A percentile compares a stretch with the other conserved stretches of the same genome.
Conservation (phyloP, 2,113 vertebrate genomes). For the Phodopus roborovskii region DNA sequence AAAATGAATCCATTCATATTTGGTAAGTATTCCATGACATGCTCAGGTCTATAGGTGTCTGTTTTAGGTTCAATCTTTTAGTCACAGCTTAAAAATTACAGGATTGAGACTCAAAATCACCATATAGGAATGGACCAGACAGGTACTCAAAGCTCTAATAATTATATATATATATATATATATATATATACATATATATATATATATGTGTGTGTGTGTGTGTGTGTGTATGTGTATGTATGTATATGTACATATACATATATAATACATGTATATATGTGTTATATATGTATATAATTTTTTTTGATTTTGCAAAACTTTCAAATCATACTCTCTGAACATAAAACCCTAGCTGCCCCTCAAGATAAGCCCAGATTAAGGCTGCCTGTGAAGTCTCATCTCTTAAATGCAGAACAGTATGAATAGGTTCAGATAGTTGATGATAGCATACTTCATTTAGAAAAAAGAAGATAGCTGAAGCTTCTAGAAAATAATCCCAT, state of each 20-base stretch:
- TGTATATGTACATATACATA: too few species aligned
- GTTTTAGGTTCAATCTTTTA: slow-evolving; percentile 9
- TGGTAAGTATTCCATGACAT: slow-evolving; percentile 18
- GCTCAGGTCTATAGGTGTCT: neutral
- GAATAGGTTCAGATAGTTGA: neutral
- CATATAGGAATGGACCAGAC: neutral
- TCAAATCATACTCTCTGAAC: slow-evolving; percentile 41
- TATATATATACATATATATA: neutral
- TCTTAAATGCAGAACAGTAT: neutral
- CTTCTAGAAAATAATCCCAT: neutral
- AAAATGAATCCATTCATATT: neutral
- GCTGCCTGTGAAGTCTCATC: neutral
- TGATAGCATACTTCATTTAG: slow-evolving; percentile 19
- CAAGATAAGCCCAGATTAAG: slow-evolving; percentile 31
- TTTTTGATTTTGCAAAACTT: slow-evolving; percentile 53
- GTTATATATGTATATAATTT: neutral
- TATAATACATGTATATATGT: too few species aligned
- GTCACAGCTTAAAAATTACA: slow-evolving; percentile 9
- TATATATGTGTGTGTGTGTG: too few species aligned
- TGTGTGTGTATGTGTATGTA: too few species aligned
- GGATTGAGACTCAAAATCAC: neutral
- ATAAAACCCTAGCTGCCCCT: slow-evolving; percentile 30
- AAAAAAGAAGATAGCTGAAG: neutral
- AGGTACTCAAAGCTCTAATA: neutral
- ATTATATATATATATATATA: neutral